Evolutionary conservation across 2,888 invertebrate genomes (phyloP).

Genomic region (Parelbella ahira): DNA sequence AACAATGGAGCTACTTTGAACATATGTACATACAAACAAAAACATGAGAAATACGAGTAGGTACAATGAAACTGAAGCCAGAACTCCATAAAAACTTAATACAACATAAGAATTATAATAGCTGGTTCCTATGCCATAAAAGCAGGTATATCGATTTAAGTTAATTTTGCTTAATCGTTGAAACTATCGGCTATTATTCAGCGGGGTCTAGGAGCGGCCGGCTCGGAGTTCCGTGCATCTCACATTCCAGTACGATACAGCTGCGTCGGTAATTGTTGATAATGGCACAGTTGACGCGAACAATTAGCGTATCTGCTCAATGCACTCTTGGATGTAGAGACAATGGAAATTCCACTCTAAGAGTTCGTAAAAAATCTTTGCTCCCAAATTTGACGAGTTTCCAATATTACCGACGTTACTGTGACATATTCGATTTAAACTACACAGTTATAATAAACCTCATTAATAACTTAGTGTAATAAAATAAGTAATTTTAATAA

Average conservation of each 20-base stretch:
- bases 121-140: conserved; percentile 10
- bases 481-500: too few species aligned
- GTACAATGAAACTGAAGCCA: too few species aligned
- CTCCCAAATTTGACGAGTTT: too few species aligned
- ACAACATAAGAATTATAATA: too few species aligned
- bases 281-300: conserved; percentile 46
- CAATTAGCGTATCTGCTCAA: conserved; percentile 58
- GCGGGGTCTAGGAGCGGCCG: conserved; percentile 44
- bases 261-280: conserved; percentile 34
- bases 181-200: conserved; percentile 22
- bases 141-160: conserved; percentile 15
- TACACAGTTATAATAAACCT: too few species aligned
- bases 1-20: too few species aligned
- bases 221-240: conserved; percentile 43
- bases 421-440: too few species aligned
- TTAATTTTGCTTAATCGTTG: conserved; percentile 20
- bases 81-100: too few species aligned
- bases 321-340: conserved; percentile 10
- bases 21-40: too few species aligned
- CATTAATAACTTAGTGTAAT: too few species aligned
- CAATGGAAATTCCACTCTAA: conserved; percentile 3
- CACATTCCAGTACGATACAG: conserved; percentile 49
- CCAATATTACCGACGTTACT: too few species aligned
- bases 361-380: not conserved
- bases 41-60: too few species aligned